phyloP scores from a whole-genome alignment of 2,888 invertebrate species.

The Lasiommata megera region DNA sequence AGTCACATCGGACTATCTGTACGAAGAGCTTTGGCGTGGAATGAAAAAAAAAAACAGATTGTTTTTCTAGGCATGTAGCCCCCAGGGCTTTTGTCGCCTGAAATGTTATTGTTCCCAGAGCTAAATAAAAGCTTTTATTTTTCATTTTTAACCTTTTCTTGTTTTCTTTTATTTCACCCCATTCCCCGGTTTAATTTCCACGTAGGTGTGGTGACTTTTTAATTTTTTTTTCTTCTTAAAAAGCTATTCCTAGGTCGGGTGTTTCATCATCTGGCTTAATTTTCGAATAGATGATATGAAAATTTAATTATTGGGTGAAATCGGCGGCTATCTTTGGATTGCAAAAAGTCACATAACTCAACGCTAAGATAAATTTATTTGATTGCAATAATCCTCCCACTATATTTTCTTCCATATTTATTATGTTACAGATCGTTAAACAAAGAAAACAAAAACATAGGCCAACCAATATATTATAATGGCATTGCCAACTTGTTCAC shows the following conservation, averaged over 20 bases:
- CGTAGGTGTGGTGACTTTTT: background rate
- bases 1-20: conserved; percentile 12
- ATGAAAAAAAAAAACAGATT: conserved; percentile 27
- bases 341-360: too few relatives aligned
- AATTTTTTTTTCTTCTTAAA: background rate
- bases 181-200: background rate
- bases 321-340: too few relatives aligned
- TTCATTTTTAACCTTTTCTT: conserved; percentile 10
- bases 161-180: conserved; percentile 1
- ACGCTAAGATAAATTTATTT: too few relatives aligned
- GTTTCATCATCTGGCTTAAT: background rate
- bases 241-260: background rate
- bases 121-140: conserved; percentile 14
- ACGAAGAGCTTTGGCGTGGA: conserved; percentile 15
- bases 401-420: background rate
- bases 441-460: background rate
- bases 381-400: too few relatives aligned
- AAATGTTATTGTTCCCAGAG: conserved; percentile 21
- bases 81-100: conserved; percentile 26
- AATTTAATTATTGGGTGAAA: too few relatives aligned
- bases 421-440: conserved; percentile 1
- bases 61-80: conserved; percentile 28
- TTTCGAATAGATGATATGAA: too few relatives aligned
- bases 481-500: background rate
- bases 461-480: background rate